A percentile compares a stretch with the other conserved stretches of the same genome.
These are phyloP conservation scores for Hydriomena furcata DNA, from an alignment of 2,888 invertebrate species.

Conservation along the genomic window DNA sequence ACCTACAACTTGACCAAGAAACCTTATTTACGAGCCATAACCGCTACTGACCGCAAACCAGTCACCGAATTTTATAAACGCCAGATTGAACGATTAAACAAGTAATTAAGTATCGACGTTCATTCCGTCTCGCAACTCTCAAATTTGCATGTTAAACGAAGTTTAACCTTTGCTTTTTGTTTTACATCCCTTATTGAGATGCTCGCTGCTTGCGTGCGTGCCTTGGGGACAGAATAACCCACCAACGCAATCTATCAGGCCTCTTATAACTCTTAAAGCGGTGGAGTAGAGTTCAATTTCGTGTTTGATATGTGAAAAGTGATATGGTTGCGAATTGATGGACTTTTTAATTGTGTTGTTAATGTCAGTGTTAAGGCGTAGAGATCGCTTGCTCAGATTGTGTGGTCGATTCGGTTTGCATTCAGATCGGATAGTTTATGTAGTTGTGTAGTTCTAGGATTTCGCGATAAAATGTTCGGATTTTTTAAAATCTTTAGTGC, in stretches of 20 bases:
- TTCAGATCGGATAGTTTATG: conserved; percentile 51
- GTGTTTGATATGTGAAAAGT: conserved; percentile 9
- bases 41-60: conserved; percentile 23
- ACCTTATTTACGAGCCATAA: conserved; percentile 5
- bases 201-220: conserved; percentile 65
- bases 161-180: conserved; percentile 75
- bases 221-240: conserved; percentile 54
- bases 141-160: conserved; percentile 84
- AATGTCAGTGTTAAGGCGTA: conserved; percentile 80
- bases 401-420: conserved; percentile 63
- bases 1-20: conserved; percentile 18
- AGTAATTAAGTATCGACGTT: conserved; percentile 83
- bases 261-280: conserved; percentile 35
- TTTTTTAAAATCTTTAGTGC: neutral
- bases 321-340: conserved; percentile 53
- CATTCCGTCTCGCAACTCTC: conserved; percentile 80
- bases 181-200: conserved; percentile 78
- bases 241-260: conserved; percentile 23
- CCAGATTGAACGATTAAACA: conserved; percentile 80
- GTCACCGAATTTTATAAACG: conserved; percentile 56
- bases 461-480: neutral
- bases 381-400: conserved; percentile 80
- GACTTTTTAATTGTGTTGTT: conserved; percentile 82
- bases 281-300: conserved; percentile 43
- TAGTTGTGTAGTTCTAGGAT: conserved; percentile 25